phyloP scores from a whole-genome alignment of 2,888 invertebrate species.

The Torymus texanus region DNA sequence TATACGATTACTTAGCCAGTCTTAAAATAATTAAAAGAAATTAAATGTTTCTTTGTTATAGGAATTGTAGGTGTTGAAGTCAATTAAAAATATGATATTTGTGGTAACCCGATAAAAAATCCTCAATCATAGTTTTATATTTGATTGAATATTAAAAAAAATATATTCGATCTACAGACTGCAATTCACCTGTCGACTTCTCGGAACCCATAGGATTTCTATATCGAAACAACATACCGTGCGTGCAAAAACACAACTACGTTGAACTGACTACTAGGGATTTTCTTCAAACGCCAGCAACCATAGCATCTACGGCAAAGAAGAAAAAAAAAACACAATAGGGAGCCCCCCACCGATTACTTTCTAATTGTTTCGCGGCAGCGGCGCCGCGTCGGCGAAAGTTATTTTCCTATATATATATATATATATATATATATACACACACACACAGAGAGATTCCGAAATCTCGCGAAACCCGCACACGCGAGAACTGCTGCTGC shows the following conservation, averaged over 20 bases:
- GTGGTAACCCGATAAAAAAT: no score
- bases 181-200: no score
- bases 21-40: slow-evolving; percentile 3
- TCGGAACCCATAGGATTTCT: no score
- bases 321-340: neutral
- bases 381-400: slow-evolving; percentile 16
- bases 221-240: no score
- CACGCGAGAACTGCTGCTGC: neutral
- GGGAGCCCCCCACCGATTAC: slow-evolving; percentile 49
- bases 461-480: slow-evolving; percentile 19
- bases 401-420: neutral
- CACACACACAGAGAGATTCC: neutral
- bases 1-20: slow-evolving; percentile 13
- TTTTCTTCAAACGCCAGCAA: neutral
- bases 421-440: no score
- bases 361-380: slow-evolving; percentile 44
- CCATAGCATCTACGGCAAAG: neutral
- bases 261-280: no score
- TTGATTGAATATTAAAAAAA: no score
- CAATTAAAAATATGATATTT: no score
- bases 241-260: no score
- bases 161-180: no score
- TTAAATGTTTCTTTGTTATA: slow-evolving; percentile 28
- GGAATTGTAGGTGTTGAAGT: no score
- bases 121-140: no score